phyloP scores from a whole-genome alignment of 2,113 vertebrate species.

The Rattus norvegicus region DNA sequence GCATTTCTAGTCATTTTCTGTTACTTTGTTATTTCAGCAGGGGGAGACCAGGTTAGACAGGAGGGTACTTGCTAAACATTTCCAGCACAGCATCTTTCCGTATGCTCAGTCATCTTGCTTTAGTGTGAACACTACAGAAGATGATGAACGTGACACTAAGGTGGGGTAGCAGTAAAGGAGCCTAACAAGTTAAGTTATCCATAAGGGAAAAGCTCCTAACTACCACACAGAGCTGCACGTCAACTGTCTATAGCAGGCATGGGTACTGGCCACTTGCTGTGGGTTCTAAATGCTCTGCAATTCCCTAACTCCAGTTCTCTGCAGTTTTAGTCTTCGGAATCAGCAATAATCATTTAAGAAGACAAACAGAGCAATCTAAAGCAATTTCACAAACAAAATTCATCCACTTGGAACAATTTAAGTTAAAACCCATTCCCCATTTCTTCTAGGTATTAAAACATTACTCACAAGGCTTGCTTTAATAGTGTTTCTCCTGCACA shows the following conservation, averaged over 20 bases:
- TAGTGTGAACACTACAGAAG: neutral
- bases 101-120: neutral
- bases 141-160: neutral
- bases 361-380: conserved; percentile 42
- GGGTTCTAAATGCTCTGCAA: neutral
- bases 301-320: neutral
- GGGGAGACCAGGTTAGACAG: too few relatives aligned
- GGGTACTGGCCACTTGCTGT: neutral
- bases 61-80: neutral
- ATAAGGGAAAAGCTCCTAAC: neutral
- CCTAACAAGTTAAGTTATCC: neutral
- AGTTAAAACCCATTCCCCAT: neutral
- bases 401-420: neutral
- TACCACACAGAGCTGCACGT: neutral
- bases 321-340: conserved; percentile 1
- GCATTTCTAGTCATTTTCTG: neutral
- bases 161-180: neutral
- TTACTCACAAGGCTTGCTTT: neutral
- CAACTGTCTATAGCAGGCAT: neutral
- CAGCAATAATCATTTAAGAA: neutral
- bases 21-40: neutral
- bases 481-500: neutral
- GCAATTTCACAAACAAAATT: conserved; percentile 42
- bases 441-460: neutral
- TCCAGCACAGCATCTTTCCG: neutral